These are phyloP conservation scores for Pycnonotus jocosus DNA, from an alignment of 2,113 vertebrate species.

Conservation along the genomic window DNA sequence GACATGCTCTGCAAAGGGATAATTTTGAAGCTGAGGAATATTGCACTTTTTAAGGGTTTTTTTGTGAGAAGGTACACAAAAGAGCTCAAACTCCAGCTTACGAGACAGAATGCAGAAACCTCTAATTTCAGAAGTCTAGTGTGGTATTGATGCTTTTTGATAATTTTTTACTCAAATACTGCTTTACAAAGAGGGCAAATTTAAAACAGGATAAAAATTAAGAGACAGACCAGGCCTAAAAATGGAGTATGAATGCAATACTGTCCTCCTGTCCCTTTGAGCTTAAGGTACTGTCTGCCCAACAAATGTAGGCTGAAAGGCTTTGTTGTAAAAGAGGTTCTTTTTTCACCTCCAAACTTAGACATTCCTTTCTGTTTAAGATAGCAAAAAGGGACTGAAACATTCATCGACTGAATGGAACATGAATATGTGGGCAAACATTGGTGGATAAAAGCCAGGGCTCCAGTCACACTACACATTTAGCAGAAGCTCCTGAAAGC, in stretches of 20 bases:
- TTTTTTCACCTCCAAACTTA: neutral
- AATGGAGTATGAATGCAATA: neutral
- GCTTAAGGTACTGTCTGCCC: neutral
- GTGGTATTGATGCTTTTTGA: neutral
- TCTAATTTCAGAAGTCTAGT: neutral
- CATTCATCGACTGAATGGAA: neutral
- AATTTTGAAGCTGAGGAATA: neutral
- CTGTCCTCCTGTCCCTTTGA: neutral
- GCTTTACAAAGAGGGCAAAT: neutral
- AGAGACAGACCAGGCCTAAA: neutral
- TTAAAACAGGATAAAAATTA: neutral
- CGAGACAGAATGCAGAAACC: neutral
- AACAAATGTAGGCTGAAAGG: neutral
- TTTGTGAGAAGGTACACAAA: neutral
- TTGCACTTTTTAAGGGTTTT: neutral
- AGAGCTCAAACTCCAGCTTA: neutral
- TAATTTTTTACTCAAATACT: neutral
- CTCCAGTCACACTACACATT: neutral
- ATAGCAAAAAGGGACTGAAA: neutral
- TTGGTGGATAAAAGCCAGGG: neutral
- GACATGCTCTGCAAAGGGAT: neutral
- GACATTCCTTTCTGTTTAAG: neutral
- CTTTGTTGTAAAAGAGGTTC: neutral
- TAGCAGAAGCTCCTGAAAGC: neutral
- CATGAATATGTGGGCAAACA: neutral